Percentiles rank a stretch among this genome's conserved stretches.
Conservation (phyloP, 2,797 vertebrate species). For the Liparis tanakae region DNA sequence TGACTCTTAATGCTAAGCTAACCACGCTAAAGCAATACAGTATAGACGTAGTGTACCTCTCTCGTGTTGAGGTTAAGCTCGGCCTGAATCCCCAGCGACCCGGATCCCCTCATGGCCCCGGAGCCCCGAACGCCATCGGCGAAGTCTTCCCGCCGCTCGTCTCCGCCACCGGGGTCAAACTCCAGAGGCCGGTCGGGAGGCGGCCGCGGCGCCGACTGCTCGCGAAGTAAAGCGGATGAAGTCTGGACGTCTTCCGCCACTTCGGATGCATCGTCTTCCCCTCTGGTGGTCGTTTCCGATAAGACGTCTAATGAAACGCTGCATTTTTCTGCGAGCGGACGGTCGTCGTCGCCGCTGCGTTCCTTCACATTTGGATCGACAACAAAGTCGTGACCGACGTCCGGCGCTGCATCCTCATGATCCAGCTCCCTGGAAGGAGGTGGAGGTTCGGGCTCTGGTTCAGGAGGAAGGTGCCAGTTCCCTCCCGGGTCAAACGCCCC, state of each 20-base stretch:
- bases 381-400: not conserved
- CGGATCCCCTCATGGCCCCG: slow-evolving; percentile 21
- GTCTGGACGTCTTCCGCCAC: slow-evolving; percentile 3
- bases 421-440: slow-evolving; percentile 3
- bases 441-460: slow-evolving; percentile 31
- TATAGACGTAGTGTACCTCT: slow-evolving; percentile 35
- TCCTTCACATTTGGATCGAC: slow-evolving; percentile 35
- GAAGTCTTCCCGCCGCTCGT: not conserved
- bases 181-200: slow-evolving; percentile 22
- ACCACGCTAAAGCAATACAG: not conserved
- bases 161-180: slow-evolving; percentile 27
- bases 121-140: not conserved
- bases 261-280: no score
- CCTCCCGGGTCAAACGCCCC: slow-evolving; percentile 71
- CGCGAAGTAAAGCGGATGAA: not conserved
- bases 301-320: accelerated
- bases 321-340: not conserved
- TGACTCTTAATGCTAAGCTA: not conserved
- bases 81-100: slow-evolving; percentile 32
- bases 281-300: not conserved
- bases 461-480: not conserved
- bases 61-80: slow-evolving; percentile 14
- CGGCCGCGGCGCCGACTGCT: not conserved
- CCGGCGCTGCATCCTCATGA: not conserved
- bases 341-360: slow-evolving; percentile 51